phyloP scores from a whole-genome alignment of 2,113 vertebrate genomes.

The Tautogolabrus adspersus region DNA sequence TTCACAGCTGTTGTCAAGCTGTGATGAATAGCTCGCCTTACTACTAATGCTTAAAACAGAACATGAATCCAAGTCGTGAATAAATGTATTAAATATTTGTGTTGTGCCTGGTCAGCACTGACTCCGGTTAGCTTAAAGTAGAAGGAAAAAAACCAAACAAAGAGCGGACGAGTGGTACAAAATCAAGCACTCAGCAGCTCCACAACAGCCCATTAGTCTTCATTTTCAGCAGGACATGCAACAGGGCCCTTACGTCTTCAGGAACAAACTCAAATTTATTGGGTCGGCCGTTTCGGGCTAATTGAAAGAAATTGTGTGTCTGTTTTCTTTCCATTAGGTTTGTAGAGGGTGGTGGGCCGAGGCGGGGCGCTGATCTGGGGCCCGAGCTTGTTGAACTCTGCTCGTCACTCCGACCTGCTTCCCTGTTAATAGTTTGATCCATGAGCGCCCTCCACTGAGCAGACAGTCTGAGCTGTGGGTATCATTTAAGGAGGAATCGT shows the following conservation, averaged over 20 bases:
- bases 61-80: slow-evolving; percentile 75
- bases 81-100: slow-evolving; percentile 80
- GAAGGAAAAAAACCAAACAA: slow-evolving; percentile 11
- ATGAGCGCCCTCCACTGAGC: slow-evolving; percentile 74
- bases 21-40: slow-evolving; percentile 76
- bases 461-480: slow-evolving; percentile 71
- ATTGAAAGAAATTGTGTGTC: slow-evolving; percentile 90
- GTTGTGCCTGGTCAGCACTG: slow-evolving; percentile 78
- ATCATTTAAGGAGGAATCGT: slow-evolving; percentile 74
- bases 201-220: slow-evolving; percentile 85
- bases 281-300: slow-evolving; percentile 80
- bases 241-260: slow-evolving; percentile 81
- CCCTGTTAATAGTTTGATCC: slow-evolving; percentile 77
- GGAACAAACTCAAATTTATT: slow-evolving; percentile 87
- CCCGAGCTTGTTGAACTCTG: slow-evolving; percentile 59
- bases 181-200: slow-evolving; percentile 82
- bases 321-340: slow-evolving; percentile 78
- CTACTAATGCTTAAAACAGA: slow-evolving; percentile 76
- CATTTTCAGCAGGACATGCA: slow-evolving; percentile 83
- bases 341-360: slow-evolving; percentile 51
- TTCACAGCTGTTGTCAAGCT: slow-evolving; percentile 67
- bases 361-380: slow-evolving; percentile 58
- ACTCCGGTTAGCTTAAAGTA: slow-evolving; percentile 66
- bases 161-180: slow-evolving; percentile 55
- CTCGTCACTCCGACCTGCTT: slow-evolving; percentile 52